A percentile compares a stretch with the other conserved stretches of the same genome.
These are phyloP conservation scores for Neodiprion lecontei DNA, from an alignment of 1,140 invertebrate genomes.

Conservation along the genomic window DNA sequence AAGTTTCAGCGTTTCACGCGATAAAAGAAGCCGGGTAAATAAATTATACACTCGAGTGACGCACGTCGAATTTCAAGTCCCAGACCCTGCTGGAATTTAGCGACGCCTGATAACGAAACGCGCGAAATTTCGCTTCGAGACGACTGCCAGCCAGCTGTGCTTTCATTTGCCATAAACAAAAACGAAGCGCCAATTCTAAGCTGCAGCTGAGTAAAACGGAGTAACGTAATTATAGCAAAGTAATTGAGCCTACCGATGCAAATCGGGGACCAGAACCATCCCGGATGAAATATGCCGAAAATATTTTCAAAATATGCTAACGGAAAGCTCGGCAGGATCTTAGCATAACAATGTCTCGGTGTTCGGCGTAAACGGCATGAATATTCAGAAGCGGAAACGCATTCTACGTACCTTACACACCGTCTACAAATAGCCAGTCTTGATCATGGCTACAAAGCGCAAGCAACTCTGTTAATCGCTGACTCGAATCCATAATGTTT, in stretches of 20 bases:
- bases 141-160: too few relatives aligned
- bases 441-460: neutral
- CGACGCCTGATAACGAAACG: too few relatives aligned
- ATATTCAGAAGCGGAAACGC: constrained; percentile 43
- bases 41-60: too few relatives aligned
- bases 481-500: too few relatives aligned
- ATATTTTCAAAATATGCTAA: constrained; percentile 51
- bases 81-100: too few relatives aligned
- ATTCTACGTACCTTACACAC: neutral
- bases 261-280: constrained; percentile 25
- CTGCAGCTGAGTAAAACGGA: neutral
- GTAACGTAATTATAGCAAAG: constrained; percentile 19
- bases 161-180: too few relatives aligned
- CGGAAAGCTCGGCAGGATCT: constrained; percentile 40
- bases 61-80: too few relatives aligned
- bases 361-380: constrained; percentile 48
- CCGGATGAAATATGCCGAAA: constrained; percentile 30
- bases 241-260: constrained; percentile 42
- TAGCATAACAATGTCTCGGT: constrained; percentile 50
- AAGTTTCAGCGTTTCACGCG: neutral
- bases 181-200: too few relatives aligned
- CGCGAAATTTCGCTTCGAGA: too few relatives aligned
- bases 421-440: neutral
- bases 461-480: too few relatives aligned
- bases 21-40: too few relatives aligned